Percentiles rank a stretch among this genome's conserved stretches.
Conservation (phyloP, 2,113 vertebrate species). For the Hippocampus mohnikei region DNA sequence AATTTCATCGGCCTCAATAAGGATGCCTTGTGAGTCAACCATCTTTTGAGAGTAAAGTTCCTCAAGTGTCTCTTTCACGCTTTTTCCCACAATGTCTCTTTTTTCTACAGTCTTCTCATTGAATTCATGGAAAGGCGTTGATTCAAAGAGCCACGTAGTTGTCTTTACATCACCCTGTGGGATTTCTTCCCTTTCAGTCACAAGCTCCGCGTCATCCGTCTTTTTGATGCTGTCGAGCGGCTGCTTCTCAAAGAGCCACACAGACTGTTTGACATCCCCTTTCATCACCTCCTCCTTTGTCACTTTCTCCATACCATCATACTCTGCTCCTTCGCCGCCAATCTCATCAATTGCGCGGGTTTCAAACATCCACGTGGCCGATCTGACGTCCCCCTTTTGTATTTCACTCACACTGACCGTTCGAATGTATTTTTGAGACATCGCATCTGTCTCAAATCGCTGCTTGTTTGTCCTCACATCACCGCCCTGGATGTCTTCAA, state of each 20-base stretch:
- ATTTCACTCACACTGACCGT: slow-evolving; percentile 90
- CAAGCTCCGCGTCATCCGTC: slow-evolving; percentile 60
- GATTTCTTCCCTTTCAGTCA: slow-evolving; percentile 77
- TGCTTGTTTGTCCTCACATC: slow-evolving; percentile 79
- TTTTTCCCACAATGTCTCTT: slow-evolving; percentile 83
- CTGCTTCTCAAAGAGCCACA: slow-evolving; percentile 91
- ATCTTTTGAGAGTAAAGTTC: slow-evolving; percentile 85
- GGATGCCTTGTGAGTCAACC: slow-evolving; percentile 84
- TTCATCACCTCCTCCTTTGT: slow-evolving; percentile 82
- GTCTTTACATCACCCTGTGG: slow-evolving; percentile 84
- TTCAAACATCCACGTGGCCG: slow-evolving; percentile 90
- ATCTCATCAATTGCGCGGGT: slow-evolving; percentile 83
- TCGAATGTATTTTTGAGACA: slow-evolving; percentile 73
- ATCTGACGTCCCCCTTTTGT: slow-evolving; percentile 85
- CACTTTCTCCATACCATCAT: slow-evolving; percentile 78
- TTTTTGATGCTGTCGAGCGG: slow-evolving; percentile 82
- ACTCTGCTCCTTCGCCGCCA: slow-evolving; percentile 73
- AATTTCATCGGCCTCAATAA: slow-evolving; percentile 86
- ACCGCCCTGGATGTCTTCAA: slow-evolving; percentile 77
- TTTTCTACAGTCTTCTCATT: slow-evolving; percentile 76
- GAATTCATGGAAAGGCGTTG: slow-evolving; percentile 81
- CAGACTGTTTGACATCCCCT: slow-evolving; percentile 86
- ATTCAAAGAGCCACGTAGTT: slow-evolving; percentile 91
- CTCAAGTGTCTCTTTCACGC: slow-evolving; percentile 82
- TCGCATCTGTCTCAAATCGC: slow-evolving; percentile 79